These are phyloP conservation scores for Ganaspis sp. DNA, from an alignment of 1,140 invertebrate genomes.

Conservation along the genomic window DNA sequence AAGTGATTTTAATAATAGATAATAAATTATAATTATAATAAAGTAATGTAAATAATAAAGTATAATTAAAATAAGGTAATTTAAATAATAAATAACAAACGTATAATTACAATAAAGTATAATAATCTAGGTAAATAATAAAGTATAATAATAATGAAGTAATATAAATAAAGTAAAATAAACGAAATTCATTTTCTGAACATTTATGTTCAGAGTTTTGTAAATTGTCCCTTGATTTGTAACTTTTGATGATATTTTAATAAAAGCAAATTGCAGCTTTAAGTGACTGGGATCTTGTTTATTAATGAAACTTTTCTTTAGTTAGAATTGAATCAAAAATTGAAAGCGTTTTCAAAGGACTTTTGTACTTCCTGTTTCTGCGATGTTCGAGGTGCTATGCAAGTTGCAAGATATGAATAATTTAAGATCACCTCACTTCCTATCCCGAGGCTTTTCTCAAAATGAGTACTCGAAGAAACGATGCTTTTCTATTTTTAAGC, in stretches of 20 bases:
- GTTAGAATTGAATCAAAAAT: conserved; percentile 1
- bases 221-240: not conserved
- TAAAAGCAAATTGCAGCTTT: not conserved
- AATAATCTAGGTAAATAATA: no score
- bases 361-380: not conserved
- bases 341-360: conserved; percentile 1
- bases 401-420: conserved; percentile 26
- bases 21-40: no score
- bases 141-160: no score
- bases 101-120: no score
- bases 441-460: conserved; percentile 4
- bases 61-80: no score
- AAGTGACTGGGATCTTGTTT: not conserved
- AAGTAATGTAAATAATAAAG: no score
- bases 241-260: not conserved
- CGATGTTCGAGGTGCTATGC: not conserved
- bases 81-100: no score
- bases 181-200: no score
- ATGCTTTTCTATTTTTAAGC: not conserved
- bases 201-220: no score
- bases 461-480: not conserved
- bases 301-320: not conserved
- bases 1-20: no score
- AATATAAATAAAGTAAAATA: no score
- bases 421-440: not conserved